These are phyloP conservation scores for Panagrolaimus sp. DNA, from an alignment of 1,140 invertebrate species.

Conservation along the genomic window DNA sequence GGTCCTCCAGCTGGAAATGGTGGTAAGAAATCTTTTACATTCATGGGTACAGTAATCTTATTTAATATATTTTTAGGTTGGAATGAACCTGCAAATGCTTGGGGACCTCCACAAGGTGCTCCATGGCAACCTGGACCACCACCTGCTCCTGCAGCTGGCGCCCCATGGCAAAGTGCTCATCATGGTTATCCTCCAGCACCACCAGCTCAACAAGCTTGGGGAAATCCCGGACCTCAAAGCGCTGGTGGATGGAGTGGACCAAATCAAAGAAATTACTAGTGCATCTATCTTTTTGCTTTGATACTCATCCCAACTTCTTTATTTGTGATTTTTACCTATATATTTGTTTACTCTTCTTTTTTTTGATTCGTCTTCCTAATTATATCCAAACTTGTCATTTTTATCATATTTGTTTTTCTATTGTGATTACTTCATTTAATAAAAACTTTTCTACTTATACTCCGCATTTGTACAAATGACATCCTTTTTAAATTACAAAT, in stretches of 20 bases:
- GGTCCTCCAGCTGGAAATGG: slow-evolving; percentile 12
- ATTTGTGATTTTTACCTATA: not conserved
- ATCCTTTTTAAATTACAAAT: slow-evolving; percentile 31
- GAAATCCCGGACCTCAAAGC: not conserved
- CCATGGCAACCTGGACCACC: not conserved
- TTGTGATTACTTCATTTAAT: too few species aligned
- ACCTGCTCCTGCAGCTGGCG: slow-evolving; percentile 16
- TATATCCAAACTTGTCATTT: too few species aligned
- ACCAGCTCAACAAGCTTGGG: not conserved
- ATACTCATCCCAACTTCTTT: not conserved
- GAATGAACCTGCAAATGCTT: not conserved
- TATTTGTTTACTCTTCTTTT: slow-evolving; percentile 1
- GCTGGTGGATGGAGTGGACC: not conserved
- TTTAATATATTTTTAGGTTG: not conserved
- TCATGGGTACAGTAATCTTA: slow-evolving; percentile 5
- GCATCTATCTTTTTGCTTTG: not conserved
- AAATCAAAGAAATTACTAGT: not conserved
- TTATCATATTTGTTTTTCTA: too few species aligned
- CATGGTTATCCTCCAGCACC: slow-evolving; percentile 12
- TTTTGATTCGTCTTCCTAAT: not conserved
- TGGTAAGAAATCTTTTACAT: not conserved
- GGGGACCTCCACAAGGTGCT: slow-evolving; percentile 2
- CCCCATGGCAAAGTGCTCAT: not conserved
- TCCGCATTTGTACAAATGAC: too few species aligned
- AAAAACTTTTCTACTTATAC: too few species aligned